Percentiles rank a stretch among this genome's conserved stretches.
Evolutionary conservation across 92 coral and sea anemone genomes (phyloP).

Genomic region (Bergia puertoricense): DNA sequence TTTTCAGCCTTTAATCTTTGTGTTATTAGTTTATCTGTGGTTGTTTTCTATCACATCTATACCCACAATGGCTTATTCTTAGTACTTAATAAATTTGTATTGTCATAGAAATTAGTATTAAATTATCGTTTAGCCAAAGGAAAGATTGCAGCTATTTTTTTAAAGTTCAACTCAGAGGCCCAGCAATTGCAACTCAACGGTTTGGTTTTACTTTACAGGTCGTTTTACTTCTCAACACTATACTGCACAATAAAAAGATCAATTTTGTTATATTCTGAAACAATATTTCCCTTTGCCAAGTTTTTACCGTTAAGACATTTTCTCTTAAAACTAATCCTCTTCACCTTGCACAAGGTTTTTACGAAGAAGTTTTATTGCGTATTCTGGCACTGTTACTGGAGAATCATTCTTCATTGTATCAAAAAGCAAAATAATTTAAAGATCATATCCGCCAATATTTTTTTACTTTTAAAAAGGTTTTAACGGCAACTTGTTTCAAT

Average conservation of each 20-base stretch:
- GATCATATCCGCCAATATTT: not conserved
- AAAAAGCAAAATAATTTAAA: not conserved
- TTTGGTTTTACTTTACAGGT: not conserved
- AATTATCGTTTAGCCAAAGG: not conserved
- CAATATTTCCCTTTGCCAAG: too few species aligned
- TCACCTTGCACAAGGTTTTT: too few species aligned
- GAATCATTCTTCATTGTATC: not conserved
- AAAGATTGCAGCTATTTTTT: not conserved
- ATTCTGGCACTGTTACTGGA: too few species aligned
- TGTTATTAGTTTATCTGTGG: not conserved
- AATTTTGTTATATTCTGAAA: too few species aligned
- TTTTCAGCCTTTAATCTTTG: slow-evolving; percentile 6
- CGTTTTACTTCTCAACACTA: too few species aligned
- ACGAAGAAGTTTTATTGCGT: too few species aligned
- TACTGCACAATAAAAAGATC: too few species aligned
- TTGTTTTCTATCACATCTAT: not conserved
- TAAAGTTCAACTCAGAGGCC: not conserved
- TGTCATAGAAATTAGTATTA: slow-evolving; percentile 2
- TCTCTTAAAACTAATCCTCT: too few species aligned
- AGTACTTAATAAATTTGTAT: slow-evolving; percentile 6
- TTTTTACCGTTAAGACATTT: too few species aligned
- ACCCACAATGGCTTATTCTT: slow-evolving; percentile 9
- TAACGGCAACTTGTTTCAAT: not conserved
- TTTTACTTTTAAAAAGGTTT: not conserved
- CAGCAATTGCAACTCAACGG: not conserved